Percentiles rank a stretch among this genome's conserved stretches.
Conservation (phyloP, 2,888 invertebrate species). For the Perizoma affinitatum region DNA sequence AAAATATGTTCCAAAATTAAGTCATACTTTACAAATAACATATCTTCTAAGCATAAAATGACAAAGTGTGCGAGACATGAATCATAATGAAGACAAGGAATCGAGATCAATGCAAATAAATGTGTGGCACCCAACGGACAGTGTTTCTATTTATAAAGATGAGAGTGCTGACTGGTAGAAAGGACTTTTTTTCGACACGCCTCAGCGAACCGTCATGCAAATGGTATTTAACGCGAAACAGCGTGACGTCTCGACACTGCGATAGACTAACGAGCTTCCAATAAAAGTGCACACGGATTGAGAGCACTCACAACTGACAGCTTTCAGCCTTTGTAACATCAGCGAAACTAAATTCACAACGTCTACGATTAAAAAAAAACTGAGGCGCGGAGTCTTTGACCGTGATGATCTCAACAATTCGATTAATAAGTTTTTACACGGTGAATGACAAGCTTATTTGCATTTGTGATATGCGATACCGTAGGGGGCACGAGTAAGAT, state of each 20-base stretch:
- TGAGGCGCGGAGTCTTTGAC: constrained; percentile 63
- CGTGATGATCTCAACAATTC: constrained; percentile 61
- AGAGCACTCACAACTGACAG: constrained; percentile 56
- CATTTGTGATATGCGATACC: constrained; percentile 43
- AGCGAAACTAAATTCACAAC: constrained; percentile 51
- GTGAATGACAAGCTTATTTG: constrained; percentile 52
- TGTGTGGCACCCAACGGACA: constrained; percentile 72
- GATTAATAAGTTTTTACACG: constrained; percentile 59
- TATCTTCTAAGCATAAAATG: constrained; percentile 43
- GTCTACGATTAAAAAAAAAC: constrained; percentile 45
- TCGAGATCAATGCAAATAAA: constrained; percentile 68
- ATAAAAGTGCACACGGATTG: constrained; percentile 60
- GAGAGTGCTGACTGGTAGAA: constrained; percentile 63
- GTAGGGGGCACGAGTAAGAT: constrained; percentile 63
- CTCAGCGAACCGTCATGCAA: constrained; percentile 62
- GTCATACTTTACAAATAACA: constrained; percentile 1
- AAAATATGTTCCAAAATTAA: not conserved
- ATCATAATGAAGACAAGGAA: constrained; percentile 62
- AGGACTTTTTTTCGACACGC: constrained; percentile 50
- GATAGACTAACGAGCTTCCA: constrained; percentile 63
- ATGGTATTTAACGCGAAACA: constrained; percentile 64
- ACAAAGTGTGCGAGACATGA: constrained; percentile 62
- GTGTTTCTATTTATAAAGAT: constrained; percentile 65
- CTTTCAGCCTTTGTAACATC: constrained; percentile 56
- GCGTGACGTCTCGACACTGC: constrained; percentile 60